Evolutionary conservation across 2,888 invertebrate species (phyloP).

Genomic region (Sympetrum striolatum): DNA sequence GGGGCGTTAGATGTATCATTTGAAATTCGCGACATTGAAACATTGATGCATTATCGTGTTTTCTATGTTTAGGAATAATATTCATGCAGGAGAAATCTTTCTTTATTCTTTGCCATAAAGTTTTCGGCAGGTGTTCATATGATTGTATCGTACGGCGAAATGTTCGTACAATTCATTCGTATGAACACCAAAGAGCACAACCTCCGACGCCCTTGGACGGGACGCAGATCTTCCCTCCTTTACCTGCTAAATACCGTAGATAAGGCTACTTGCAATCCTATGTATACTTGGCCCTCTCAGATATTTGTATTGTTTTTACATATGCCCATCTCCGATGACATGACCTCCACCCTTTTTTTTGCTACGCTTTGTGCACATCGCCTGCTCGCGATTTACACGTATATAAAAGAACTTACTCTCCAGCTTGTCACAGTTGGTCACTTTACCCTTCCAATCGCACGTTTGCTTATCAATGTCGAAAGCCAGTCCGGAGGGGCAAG

Average conservation of each 20-base stretch:
- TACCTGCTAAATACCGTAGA: neutral
- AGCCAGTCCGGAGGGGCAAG: slow-evolving; percentile 95
- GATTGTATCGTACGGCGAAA: neutral
- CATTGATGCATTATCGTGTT: no score
- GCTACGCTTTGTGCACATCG: slow-evolving; percentile 3
- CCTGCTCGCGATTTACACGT: neutral
- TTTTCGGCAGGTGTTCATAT: neutral
- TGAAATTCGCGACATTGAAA: neutral
- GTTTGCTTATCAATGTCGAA: slow-evolving; percentile 98
- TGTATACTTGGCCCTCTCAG: neutral
- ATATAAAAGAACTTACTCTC: slow-evolving; percentile 78
- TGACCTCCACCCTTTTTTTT: slow-evolving; percentile 46
- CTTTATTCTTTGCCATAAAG: neutral
- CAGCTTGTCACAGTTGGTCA: slow-evolving; percentile 93
- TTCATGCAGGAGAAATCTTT: neutral
- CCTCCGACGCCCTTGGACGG: neutral
- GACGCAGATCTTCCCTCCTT: neutral
- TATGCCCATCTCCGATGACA: slow-evolving; percentile 39
- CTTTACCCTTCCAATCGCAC: slow-evolving; percentile 98
- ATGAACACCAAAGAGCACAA: neutral
- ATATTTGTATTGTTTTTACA: slow-evolving; percentile 3
- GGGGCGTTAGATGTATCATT: neutral
- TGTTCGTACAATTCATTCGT: neutral
- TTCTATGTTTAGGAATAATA: no score
- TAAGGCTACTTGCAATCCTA: slow-evolving; percentile 11